phyloP scores from a whole-genome alignment of 2,113 vertebrate genomes.

The Acrocephalus kingi region DNA sequence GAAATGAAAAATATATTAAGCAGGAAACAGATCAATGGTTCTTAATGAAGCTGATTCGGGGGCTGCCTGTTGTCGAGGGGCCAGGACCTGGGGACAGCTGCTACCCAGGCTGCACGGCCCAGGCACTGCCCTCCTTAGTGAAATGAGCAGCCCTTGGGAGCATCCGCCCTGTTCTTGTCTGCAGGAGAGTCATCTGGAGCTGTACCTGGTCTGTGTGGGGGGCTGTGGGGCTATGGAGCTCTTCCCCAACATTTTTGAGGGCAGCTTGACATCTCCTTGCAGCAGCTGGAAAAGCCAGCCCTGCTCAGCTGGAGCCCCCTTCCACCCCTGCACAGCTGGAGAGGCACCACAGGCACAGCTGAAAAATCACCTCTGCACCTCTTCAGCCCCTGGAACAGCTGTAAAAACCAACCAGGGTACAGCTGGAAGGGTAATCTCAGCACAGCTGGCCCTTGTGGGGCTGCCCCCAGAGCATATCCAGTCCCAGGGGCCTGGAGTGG shows the following conservation, averaged over 20 bases:
- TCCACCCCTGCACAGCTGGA: not conserved
- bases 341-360: not conserved
- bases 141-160: accelerated
- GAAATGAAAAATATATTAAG: constrained; percentile 73
- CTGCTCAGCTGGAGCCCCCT: not conserved
- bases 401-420: not conserved
- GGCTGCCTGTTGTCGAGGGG: not conserved
- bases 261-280: not conserved
- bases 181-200: not conserved
- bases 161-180: accelerated
- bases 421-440: not conserved
- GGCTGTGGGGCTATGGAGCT: not conserved
- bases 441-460: not conserved
- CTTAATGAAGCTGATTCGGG: constrained; percentile 62
- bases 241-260: not conserved
- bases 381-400: not conserved
- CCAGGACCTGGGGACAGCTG: accelerated
- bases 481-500: accelerated
- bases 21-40: constrained; percentile 65
- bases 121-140: accelerated
- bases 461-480: not conserved
- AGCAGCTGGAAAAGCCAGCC: not conserved
- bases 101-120: not conserved
- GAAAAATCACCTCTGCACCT: not conserved
- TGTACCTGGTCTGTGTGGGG: accelerated